Evolutionary conservation across 37 sponge, comb jelly and placozoan species (phyloP).

Genomic region (Hexactinellida sp.): DNA sequence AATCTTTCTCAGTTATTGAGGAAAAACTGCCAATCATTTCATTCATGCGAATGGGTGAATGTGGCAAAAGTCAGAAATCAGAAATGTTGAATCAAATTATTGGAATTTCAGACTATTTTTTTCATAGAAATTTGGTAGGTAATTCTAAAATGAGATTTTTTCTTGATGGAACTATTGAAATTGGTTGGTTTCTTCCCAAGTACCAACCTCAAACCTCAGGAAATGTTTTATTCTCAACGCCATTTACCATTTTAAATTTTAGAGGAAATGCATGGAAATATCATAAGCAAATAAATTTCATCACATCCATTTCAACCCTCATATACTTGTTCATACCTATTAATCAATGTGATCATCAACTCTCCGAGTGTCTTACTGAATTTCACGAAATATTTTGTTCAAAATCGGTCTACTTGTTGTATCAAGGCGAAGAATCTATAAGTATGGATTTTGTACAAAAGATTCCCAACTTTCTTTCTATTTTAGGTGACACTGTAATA

Average conservation of each 20-base stretch:
- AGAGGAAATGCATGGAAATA: conserved; percentile 23
- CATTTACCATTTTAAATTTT: conserved; percentile 15
- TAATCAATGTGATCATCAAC: background rate
- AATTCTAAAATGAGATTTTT: background rate
- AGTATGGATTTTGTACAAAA: background rate
- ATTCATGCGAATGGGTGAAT: conserved; percentile 20
- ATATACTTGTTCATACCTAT: background rate
- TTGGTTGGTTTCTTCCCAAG: conserved; percentile 24
- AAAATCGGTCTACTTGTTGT: background rate
- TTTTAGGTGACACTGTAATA: background rate
- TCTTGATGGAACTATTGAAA: conserved; percentile 22
- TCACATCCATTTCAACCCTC: background rate
- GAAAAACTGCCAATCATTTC: conserved; percentile 24
- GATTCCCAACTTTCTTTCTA: background rate
- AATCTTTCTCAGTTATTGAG: background rate
- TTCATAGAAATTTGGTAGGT: conserved; percentile 20
- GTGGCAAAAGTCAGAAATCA: conserved; percentile 24
- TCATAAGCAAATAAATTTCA: conserved; percentile 3
- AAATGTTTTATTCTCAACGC: background rate
- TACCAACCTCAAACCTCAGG: background rate
- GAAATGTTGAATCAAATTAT: conserved; percentile 22
- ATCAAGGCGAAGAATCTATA: background rate
- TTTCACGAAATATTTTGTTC: background rate
- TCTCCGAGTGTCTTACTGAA: background rate
- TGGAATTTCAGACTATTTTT: conserved; percentile 16